These are phyloP conservation scores for Sarcophaga carnaria DNA, from an alignment of 2,888 invertebrate species.

Conservation along the genomic window DNA sequence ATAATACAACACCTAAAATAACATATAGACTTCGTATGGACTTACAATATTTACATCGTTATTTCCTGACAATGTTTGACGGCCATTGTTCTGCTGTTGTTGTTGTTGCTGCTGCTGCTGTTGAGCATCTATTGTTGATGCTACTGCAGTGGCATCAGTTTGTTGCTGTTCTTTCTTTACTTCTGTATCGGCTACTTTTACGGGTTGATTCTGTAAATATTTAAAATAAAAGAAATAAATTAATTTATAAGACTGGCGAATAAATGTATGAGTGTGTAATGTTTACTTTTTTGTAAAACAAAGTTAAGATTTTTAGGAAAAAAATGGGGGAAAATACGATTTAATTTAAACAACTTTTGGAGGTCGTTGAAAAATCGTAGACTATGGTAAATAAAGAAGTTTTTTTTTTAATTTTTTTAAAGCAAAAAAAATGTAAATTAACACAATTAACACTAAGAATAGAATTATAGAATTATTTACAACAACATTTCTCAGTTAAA, in stretches of 20 bases:
- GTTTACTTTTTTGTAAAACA: too few relatives aligned
- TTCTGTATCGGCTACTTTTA: constrained; percentile 74
- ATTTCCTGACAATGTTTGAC: constrained; percentile 70
- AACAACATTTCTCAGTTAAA: too few relatives aligned
- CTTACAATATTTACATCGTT: constrained; percentile 72
- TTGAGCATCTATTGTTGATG: constrained; percentile 63
- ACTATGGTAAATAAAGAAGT: too few relatives aligned
- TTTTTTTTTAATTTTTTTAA: too few relatives aligned
- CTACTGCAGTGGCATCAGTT: constrained; percentile 68
- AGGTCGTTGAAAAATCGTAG: neutral
- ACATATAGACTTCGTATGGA: constrained; percentile 68
- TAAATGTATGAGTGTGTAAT: neutral
- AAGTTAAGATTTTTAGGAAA: neutral
- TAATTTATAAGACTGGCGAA: neutral
- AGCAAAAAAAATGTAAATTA: too few relatives aligned
- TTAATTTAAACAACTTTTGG: neutral
- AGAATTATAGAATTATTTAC: too few relatives aligned
- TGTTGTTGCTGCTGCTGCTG: constrained; percentile 53
- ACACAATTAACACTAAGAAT: too few relatives aligned
- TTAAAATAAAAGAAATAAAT: constrained; percentile 14
- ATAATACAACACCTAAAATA: constrained; percentile 60
- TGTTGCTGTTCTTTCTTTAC: constrained; percentile 65
- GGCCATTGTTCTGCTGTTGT: constrained; percentile 69
- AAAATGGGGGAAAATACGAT: neutral
- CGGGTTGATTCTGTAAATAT: constrained; percentile 79